Percentiles rank a stretch among this genome's conserved stretches.
These are phyloP conservation scores for Drosophila kokeensis DNA, from an alignment of 2,888 invertebrate species.

Conservation along the genomic window DNA sequence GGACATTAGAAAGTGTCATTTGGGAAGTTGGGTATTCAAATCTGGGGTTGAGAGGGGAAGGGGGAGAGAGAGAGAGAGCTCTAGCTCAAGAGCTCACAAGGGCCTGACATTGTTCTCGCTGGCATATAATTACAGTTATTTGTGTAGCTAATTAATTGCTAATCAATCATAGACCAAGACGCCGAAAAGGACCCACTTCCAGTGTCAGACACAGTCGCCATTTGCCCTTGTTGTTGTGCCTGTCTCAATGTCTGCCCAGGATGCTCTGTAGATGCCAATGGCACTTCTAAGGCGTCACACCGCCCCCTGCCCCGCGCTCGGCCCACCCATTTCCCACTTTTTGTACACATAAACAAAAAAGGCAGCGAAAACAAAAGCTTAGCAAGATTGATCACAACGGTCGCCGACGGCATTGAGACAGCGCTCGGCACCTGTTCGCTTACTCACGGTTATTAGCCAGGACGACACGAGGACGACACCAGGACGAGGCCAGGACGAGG, in stretches of 20 bases:
- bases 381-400: conserved; percentile 81
- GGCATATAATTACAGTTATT: conserved; percentile 83
- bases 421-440: conserved; percentile 70
- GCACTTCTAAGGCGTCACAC: conserved; percentile 74
- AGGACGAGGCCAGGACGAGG: conserved; percentile 4
- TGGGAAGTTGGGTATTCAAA: not conserved
- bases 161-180: conserved; percentile 82
- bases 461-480: conserved; percentile 13
- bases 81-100: conserved; percentile 30
- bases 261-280: conserved; percentile 35
- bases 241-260: conserved; percentile 66
- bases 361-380: conserved; percentile 82
- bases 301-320: conserved; percentile 7
- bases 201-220: conserved; percentile 7
- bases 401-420: conserved; percentile 35
- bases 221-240: conserved; percentile 55
- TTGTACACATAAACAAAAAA: conserved; percentile 65
- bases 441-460: conserved; percentile 80
- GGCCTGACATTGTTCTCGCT: conserved; percentile 65
- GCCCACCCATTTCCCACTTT: conserved; percentile 28
- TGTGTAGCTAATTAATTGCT: conserved; percentile 85
- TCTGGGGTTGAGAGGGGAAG: not conserved
- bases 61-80: too few species aligned
- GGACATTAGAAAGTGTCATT: conserved; percentile 39
- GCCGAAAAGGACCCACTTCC: conserved; percentile 43